phyloP scores from a whole-genome alignment of 1,140 invertebrate species.

The Drosophila bocqueti region DNA sequence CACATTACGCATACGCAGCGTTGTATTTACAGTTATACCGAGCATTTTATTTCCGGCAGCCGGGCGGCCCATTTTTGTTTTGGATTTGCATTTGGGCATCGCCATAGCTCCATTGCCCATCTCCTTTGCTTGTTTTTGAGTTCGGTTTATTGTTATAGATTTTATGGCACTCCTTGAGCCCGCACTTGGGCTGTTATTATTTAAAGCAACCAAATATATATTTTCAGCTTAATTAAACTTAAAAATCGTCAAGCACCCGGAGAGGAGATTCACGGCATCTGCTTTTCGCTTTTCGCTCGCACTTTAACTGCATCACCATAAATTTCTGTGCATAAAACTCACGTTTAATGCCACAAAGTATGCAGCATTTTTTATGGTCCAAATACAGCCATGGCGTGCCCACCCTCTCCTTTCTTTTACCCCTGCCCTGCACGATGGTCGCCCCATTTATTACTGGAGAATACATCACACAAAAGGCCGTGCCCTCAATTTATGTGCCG shows the following conservation, averaged over 20 bases:
- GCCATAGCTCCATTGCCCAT: conserved; percentile 24
- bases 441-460: conserved; percentile 43
- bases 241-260: conserved; percentile 55
- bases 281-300: conserved; percentile 33
- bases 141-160: conserved; percentile 78
- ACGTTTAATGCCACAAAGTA: conserved; percentile 78
- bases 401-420: background rate
- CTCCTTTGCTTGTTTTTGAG: conserved; percentile 35
- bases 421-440: conserved; percentile 3
- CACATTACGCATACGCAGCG: conserved; percentile 79
- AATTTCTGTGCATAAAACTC: conserved; percentile 77
- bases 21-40: conserved; percentile 78
- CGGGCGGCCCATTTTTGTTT: conserved; percentile 53
- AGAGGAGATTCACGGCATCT: conserved; percentile 49
- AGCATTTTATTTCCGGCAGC: conserved; percentile 73
- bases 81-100: conserved; percentile 48
- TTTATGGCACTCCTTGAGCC: conserved; percentile 49
- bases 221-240: conserved; percentile 83
- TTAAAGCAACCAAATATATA: conserved; percentile 81
- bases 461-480: conserved; percentile 75
- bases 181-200: conserved; percentile 61
- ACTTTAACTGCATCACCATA: conserved; percentile 74
- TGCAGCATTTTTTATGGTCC: conserved; percentile 67
- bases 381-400: conserved; percentile 2
- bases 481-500: conserved; percentile 77